phyloP scores from a whole-genome alignment of 2,888 invertebrate species.

The Conops quadrifasciatus region DNA sequence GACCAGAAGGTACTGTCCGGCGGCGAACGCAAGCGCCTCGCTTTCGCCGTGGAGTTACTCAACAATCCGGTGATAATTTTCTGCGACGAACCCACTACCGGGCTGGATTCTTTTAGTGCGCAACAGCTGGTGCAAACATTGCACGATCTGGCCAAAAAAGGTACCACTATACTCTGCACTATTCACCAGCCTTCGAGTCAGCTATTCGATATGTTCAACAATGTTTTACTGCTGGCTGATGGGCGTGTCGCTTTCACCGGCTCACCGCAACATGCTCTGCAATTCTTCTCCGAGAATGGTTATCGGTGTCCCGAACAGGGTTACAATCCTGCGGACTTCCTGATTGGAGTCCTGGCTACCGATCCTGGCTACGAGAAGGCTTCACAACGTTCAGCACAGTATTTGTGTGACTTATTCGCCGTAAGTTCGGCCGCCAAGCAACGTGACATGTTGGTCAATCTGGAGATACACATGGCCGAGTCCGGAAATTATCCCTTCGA shows the following conservation, averaged over 20 bases:
- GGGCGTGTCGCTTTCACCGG: slow-evolving; percentile 89
- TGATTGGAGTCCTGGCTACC: slow-evolving; percentile 83
- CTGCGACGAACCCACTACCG: slow-evolving; percentile 96
- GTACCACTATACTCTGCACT: slow-evolving; percentile 89
- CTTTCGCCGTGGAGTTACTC: slow-evolving; percentile 89
- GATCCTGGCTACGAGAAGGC: slow-evolving; percentile 80
- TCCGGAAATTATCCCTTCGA: slow-evolving; percentile 66
- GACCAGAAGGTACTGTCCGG: slow-evolving; percentile 86
- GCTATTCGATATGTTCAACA: slow-evolving; percentile 83
- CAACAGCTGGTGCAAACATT: slow-evolving; percentile 80
- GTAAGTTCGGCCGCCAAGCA: slow-evolving; percentile 81
- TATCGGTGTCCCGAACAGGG: slow-evolving; percentile 79
- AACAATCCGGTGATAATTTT: slow-evolving; percentile 92
- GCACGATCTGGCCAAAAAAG: slow-evolving; percentile 75
- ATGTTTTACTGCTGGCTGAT: slow-evolving; percentile 82
- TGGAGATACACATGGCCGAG: slow-evolving; percentile 75
- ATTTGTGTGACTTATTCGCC: slow-evolving; percentile 80
- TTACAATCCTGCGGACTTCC: slow-evolving; percentile 91
- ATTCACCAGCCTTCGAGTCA: slow-evolving; percentile 95
- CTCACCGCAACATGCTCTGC: slow-evolving; percentile 70
- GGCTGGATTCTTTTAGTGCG: slow-evolving; percentile 91
- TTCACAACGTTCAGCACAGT: slow-evolving; percentile 74
- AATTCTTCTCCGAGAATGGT: slow-evolving; percentile 79
- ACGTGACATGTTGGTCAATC: slow-evolving; percentile 77
- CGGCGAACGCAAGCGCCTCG: slow-evolving; percentile 90